phyloP scores from a whole-genome alignment of 2,113 vertebrate genomes.

The Archilochus colubris region DNA sequence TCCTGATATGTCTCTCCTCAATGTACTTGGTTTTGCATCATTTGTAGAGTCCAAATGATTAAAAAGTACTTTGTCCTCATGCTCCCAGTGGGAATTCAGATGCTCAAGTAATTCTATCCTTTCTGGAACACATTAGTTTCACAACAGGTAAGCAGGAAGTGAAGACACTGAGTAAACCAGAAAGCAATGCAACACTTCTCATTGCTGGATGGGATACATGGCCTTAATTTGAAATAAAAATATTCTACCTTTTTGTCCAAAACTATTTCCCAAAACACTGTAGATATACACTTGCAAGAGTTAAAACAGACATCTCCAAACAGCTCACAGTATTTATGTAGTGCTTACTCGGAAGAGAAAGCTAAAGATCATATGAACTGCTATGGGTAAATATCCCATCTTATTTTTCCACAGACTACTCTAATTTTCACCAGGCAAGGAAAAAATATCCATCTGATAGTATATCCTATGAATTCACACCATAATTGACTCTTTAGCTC shows the following conservation, averaged over 20 bases:
- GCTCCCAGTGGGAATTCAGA: neutral
- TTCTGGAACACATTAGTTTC: conserved; percentile 23
- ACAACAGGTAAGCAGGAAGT: conserved; percentile 3
- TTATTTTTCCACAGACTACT: neutral
- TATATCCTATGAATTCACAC: neutral
- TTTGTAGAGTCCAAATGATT: neutral
- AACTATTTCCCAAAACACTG: neutral
- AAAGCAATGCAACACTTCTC: neutral
- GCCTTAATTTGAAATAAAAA: neutral
- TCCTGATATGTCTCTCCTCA: neutral
- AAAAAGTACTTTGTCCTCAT: conserved; percentile 3
- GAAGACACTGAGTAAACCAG: neutral
- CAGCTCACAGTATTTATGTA: neutral
- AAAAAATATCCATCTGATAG: neutral
- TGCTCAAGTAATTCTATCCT: neutral
- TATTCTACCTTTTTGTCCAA: neutral
- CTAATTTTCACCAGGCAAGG: neutral
- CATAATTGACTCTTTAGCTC: neutral
- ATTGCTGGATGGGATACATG: neutral
- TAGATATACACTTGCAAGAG: neutral
- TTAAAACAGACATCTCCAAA: neutral
- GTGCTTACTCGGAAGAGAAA: neutral
- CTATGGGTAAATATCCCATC: neutral
- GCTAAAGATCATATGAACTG: neutral
- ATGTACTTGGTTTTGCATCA: conserved; percentile 3